These are phyloP conservation scores for Pempheris klunzingeri DNA, from an alignment of 2,797 vertebrate genomes.

Conservation along the genomic window DNA sequence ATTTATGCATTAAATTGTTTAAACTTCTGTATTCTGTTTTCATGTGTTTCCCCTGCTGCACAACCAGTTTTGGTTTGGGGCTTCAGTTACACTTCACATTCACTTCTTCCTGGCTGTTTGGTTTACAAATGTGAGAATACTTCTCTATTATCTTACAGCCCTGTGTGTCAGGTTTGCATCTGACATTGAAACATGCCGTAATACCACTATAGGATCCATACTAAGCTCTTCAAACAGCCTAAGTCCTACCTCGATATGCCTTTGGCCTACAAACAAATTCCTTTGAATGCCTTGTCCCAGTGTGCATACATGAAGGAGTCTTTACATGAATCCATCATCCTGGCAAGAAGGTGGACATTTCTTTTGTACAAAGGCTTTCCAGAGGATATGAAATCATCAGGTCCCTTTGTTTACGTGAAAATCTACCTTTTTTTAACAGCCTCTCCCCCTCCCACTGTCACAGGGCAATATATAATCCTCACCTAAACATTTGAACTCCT, in stretches of 20 bases:
- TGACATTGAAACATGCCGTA: slow-evolving; percentile 34
- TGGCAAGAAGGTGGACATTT: slow-evolving; percentile 29
- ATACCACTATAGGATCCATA: slow-evolving; percentile 3
- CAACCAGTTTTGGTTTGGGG: not conserved
- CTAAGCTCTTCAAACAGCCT: slow-evolving; percentile 58
- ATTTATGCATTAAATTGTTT: not conserved
- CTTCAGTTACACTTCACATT: not conserved
- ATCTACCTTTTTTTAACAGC: slow-evolving; percentile 50
- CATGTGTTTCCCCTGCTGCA: not conserved
- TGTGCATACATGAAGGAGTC: slow-evolving; percentile 33
- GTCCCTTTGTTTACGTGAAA: slow-evolving; percentile 69
- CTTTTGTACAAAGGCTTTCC: slow-evolving; percentile 65
- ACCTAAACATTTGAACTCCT: slow-evolving; percentile 69
- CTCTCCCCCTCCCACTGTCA: slow-evolving; percentile 61
- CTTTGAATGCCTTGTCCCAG: slow-evolving; percentile 21
- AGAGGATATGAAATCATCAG: slow-evolving; percentile 76
- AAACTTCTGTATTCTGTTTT: not conserved
- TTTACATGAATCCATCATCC: slow-evolving; percentile 70
- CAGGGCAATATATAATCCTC: slow-evolving; percentile 59
- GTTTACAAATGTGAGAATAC: not conserved
- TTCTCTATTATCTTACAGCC: not conserved
- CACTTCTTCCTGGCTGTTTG: not conserved
- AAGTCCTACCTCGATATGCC: slow-evolving; percentile 37
- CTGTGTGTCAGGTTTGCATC: slow-evolving; percentile 23
- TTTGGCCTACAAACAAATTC: slow-evolving; percentile 34